These are phyloP conservation scores for Drosophila equinoxialis DNA, from an alignment of 1,140 invertebrate genomes.

Conservation along the genomic window DNA sequence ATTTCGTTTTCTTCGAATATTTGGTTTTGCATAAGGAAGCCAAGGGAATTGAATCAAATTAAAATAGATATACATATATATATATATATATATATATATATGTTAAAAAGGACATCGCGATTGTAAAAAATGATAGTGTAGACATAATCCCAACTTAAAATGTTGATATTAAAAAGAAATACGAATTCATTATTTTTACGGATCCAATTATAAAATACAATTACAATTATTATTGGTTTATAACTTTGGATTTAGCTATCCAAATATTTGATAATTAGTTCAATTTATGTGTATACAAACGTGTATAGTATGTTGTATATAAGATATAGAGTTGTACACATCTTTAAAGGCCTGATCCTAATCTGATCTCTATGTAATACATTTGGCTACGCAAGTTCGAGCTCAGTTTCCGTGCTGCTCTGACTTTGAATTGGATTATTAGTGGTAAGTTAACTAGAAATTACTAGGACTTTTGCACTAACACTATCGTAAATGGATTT, in stretches of 20 bases:
- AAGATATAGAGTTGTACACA: slow-evolving; percentile 62
- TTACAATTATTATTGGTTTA: slow-evolving; percentile 90
- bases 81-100: no score
- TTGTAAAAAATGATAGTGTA: not conserved
- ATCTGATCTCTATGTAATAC: slow-evolving; percentile 64
- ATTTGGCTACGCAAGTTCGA: slow-evolving; percentile 74
- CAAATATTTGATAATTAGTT: slow-evolving; percentile 54
- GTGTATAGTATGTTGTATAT: slow-evolving; percentile 47
- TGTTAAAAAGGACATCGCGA: not conserved
- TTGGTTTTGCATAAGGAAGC: slow-evolving; percentile 73
- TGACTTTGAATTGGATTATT: slow-evolving; percentile 69
- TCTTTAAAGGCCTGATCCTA: slow-evolving; percentile 64
- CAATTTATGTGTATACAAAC: slow-evolving; percentile 38
- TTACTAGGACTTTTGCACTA: slow-evolving; percentile 52
- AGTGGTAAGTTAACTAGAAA: slow-evolving; percentile 34
- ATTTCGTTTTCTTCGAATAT: slow-evolving; percentile 55
- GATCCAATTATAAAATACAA: slow-evolving; percentile 86
- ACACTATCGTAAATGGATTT: slow-evolving; percentile 44
- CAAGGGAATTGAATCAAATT: slow-evolving; percentile 80
- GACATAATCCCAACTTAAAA: not conserved
- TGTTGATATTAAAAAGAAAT: slow-evolving; percentile 85
- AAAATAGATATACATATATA: slow-evolving; percentile 87
- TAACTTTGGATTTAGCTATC: slow-evolving; percentile 24
- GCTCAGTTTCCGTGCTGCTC: slow-evolving; percentile 17
- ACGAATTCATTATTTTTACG: slow-evolving; percentile 85